Percentiles rank a stretch among this genome's conserved stretches.
Evolutionary conservation across 2,797 vertebrate genomes (phyloP).

Genomic region (Gallinago solitaria): DNA sequence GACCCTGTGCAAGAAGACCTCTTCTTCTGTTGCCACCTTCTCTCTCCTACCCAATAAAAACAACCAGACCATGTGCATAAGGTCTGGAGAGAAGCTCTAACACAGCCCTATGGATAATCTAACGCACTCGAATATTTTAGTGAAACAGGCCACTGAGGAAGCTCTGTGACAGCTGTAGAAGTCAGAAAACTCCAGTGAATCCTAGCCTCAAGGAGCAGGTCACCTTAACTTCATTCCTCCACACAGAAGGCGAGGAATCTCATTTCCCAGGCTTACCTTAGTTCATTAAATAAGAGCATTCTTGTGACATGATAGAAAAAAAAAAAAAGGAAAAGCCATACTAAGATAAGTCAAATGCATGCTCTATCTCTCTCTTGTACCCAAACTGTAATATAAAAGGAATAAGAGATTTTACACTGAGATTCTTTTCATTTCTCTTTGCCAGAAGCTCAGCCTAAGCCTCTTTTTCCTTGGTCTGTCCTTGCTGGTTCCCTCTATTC

Average conservation of each 20-base stretch:
- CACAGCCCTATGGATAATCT: neutral
- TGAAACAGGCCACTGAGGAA: neutral
- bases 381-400: neutral
- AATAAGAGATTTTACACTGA: neutral
- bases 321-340: neutral
- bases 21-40: neutral
- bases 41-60: neutral
- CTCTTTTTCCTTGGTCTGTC: neutral
- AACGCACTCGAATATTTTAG: neutral
- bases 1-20: neutral
- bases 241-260: rapidly evolving
- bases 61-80: neutral
- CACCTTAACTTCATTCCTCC: neutral
- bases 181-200: neutral
- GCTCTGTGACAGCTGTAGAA: neutral
- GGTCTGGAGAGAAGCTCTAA: neutral
- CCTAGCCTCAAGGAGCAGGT: neutral
- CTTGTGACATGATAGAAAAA: neutral
- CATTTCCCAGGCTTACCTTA: neutral
- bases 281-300: neutral
- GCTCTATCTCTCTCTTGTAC: neutral
- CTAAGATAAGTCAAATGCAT: neutral
- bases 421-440: neutral
- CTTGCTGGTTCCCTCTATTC: neutral
- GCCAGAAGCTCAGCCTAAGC: neutral